phyloP scores from a whole-genome alignment of 2,888 invertebrate species.

The Acleris literana region DNA sequence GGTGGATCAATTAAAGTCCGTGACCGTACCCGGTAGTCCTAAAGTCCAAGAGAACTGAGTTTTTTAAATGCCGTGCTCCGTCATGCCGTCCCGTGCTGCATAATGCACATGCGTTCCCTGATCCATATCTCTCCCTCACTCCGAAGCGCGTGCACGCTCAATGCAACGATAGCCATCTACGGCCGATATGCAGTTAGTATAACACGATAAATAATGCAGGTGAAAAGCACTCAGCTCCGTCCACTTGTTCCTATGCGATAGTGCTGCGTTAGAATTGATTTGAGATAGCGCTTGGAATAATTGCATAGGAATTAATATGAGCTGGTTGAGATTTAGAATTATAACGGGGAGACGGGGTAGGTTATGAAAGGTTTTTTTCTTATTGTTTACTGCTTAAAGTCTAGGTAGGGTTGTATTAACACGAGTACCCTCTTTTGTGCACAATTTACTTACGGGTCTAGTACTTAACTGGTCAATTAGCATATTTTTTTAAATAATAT shows the following conservation, averaged over 20 bases:
- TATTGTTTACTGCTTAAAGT: too few relatives aligned
- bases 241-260: conserved; percentile 52
- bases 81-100: conserved; percentile 44
- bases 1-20: too few relatives aligned
- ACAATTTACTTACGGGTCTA: too few relatives aligned
- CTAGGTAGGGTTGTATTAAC: too few relatives aligned
- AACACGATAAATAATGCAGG: conserved; percentile 79
- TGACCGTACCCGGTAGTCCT: too few relatives aligned
- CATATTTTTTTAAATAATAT: too few relatives aligned
- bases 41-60: too few relatives aligned
- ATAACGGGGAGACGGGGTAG: not conserved
- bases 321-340: conserved; percentile 9
- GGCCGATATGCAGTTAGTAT: conserved; percentile 79
- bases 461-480: too few relatives aligned
- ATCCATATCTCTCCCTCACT: conserved; percentile 68
- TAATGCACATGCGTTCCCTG: conserved; percentile 51
- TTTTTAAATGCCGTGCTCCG: too few relatives aligned
- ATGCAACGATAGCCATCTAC: conserved; percentile 76
- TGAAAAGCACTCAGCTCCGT: conserved; percentile 63
- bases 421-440: too few relatives aligned
- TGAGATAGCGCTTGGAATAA: conserved; percentile 48
- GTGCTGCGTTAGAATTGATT: conserved; percentile 65
- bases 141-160: conserved; percentile 75
- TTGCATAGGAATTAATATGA: conserved; percentile 27
- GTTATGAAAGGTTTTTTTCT: too few relatives aligned